Conservation (phyloP, 2,797 vertebrate genomes). For the Anas flavirostris region DNA sequence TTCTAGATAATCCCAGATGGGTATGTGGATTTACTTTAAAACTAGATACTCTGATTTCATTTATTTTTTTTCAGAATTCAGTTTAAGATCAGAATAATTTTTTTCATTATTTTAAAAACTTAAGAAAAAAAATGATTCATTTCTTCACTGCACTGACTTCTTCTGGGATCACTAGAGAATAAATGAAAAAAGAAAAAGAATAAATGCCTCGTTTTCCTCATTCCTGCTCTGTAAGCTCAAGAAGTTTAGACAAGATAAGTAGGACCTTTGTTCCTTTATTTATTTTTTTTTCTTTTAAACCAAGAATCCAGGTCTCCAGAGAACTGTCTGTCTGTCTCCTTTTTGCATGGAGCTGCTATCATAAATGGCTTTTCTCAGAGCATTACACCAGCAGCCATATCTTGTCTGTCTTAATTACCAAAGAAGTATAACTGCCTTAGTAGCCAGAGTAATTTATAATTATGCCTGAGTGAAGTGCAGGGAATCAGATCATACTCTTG, state of each 20-base stretch:
- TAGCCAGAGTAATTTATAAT: background rate
- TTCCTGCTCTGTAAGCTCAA: background rate
- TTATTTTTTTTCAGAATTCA: background rate
- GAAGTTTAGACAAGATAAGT: background rate
- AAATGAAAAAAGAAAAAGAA: background rate
- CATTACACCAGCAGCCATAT: background rate
- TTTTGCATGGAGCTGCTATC: background rate
- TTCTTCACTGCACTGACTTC: conserved; percentile 59
- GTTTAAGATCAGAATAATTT: background rate
- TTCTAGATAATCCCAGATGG: background rate
- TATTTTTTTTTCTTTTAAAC: background rate
- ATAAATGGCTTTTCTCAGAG: background rate
- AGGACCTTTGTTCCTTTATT: background rate
- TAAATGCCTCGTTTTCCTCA: background rate
- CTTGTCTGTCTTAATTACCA: background rate
- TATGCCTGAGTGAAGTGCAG: background rate
- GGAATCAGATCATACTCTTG: background rate
- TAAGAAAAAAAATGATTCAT: conserved; percentile 46
- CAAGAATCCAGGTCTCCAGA: background rate
- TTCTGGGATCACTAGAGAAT: background rate
- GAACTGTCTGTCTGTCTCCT: background rate
- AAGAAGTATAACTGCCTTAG: background rate
- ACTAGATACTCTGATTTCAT: background rate
- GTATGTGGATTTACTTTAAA: background rate
- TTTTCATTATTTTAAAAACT: background rate